Percentiles rank a stretch among this genome's conserved stretches.
Conservation (phyloP, 2,113 vertebrate genomes). For the Miniopterus natalensis region DNA sequence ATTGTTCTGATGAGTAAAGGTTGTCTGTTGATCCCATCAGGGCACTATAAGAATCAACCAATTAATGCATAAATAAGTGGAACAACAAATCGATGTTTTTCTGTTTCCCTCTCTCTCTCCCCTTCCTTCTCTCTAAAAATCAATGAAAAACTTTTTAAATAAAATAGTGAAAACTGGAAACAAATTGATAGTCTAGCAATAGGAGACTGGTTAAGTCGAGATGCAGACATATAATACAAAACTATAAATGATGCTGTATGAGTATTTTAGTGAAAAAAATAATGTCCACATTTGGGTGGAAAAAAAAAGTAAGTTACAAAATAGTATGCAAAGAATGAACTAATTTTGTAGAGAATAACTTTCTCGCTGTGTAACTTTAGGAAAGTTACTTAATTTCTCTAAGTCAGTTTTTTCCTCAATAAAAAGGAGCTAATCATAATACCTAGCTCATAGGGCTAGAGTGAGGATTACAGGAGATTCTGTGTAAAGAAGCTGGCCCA, state of each 20-base stretch:
- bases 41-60: neutral
- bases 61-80: neutral
- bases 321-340: neutral
- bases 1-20: too few species aligned
- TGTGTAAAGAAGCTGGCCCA: neutral
- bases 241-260: neutral
- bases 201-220: too few species aligned
- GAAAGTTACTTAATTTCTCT: neutral
- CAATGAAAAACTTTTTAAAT: neutral
- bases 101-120: neutral
- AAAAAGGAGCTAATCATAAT: neutral
- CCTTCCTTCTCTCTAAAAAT: neutral
- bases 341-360: neutral
- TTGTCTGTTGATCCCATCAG: neutral
- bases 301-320: neutral
- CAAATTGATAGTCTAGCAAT: neutral
- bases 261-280: neutral
- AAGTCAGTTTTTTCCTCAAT: neutral
- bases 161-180: slow-evolving; percentile 34
- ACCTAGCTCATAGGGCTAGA: neutral
- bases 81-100: neutral
- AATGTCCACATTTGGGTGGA: neutral
- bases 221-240: neutral
- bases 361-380: neutral
- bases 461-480: neutral